Conservation (phyloP, 2,888 invertebrate species). For the Halictus quadricinctus region DNA sequence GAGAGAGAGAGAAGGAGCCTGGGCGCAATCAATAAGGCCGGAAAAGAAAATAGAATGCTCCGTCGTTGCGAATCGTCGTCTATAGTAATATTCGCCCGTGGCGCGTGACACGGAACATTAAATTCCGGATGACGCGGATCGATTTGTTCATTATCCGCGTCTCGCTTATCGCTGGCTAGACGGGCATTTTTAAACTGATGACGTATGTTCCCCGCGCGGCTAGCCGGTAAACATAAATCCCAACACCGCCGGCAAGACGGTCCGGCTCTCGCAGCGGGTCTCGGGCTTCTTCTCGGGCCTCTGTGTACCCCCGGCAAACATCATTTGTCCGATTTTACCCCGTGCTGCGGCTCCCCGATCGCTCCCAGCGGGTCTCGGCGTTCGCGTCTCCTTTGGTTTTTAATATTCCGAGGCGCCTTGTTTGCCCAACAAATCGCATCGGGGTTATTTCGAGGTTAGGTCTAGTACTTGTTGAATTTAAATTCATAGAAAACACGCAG, state of each 20-base stretch:
- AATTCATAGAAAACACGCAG: too few species aligned
- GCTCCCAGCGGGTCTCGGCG: background rate
- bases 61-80: conserved; percentile 11
- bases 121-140: conserved; percentile 27
- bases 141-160: conserved; percentile 19
- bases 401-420: background rate
- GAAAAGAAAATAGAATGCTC: conserved; percentile 46
- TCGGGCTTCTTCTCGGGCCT: background rate
- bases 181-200: background rate
- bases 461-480: too few species aligned
- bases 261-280: background rate
- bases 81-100: background rate
- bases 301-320: background rate
- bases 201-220: background rate
- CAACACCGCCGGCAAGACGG: background rate
- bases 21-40: conserved; percentile 41
- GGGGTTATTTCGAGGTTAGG: too few species aligned
- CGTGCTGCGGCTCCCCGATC: background rate
- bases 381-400: background rate
- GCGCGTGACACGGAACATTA: conserved; percentile 19
- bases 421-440: too few species aligned
- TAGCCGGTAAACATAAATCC: background rate
- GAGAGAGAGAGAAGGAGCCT: background rate
- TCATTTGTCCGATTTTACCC: background rate
- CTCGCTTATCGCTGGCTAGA: background rate